A percentile compares a stretch with the other conserved stretches of the same genome.
Conservation (phyloP, 2,888 invertebrate species). For the Hemithea aestivaria region DNA sequence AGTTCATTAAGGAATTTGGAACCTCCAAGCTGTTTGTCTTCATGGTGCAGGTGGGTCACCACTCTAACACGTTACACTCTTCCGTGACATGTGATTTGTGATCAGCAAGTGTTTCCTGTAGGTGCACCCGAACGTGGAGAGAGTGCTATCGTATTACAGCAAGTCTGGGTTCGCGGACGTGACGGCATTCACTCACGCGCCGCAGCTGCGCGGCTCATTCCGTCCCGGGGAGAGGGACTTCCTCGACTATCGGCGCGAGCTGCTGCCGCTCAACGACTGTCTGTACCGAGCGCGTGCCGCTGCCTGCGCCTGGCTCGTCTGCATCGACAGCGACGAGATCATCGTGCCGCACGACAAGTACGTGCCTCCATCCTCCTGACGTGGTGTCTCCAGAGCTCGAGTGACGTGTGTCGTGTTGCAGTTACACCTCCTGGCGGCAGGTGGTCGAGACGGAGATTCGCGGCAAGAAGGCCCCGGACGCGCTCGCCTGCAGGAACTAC, state of each 20-base stretch:
- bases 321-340: constrained; percentile 19
- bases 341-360: constrained; percentile 10
- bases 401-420: constrained; percentile 5
- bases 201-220: constrained; percentile 10
- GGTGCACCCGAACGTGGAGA: constrained; percentile 16
- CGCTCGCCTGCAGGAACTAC: constrained; percentile 17
- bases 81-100: not conserved
- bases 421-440: constrained; percentile 11
- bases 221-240: not conserved
- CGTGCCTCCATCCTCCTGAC: too few relatives aligned
- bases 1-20: constrained; percentile 16
- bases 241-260: constrained; percentile 13
- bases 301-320: constrained; percentile 13
- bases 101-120: not conserved
- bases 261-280: constrained; percentile 21
- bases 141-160: constrained; percentile 14
- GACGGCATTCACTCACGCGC: constrained; percentile 17
- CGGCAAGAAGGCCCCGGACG: constrained; percentile 4
- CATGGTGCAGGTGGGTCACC: constrained; percentile 12
- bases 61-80: not conserved
- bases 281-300: constrained; percentile 13
- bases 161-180: constrained; percentile 12
- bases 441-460: constrained; percentile 4
- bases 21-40: constrained; percentile 14
- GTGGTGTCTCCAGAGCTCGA: too few relatives aligned